These are phyloP conservation scores for Drosophila suboccidentalis DNA, from an alignment of 2,888 invertebrate species.

Conservation along the genomic window DNA sequence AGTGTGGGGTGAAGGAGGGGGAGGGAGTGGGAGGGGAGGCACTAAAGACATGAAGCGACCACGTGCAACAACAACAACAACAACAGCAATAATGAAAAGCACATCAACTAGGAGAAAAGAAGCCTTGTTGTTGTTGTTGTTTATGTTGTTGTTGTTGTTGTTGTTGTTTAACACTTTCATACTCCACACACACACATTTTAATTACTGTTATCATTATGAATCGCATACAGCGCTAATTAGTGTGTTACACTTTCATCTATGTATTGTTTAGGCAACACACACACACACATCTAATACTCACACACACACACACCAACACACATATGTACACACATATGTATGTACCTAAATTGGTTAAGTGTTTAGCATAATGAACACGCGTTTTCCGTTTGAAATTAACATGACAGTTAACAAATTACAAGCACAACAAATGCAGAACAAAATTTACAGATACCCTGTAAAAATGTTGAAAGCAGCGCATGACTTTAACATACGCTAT, in stretches of 20 bases:
- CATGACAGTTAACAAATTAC: conserved; percentile 74
- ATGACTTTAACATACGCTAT: not conserved
- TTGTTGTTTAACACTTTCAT: conserved; percentile 35
- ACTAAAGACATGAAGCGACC: conserved; percentile 2
- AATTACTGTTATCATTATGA: conserved; percentile 82
- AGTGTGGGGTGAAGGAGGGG: not conserved
- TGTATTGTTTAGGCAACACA: conserved; percentile 55
- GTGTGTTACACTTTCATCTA: conserved; percentile 79
- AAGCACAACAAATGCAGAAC: not conserved
- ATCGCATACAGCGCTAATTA: conserved; percentile 79
- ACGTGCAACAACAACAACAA: conserved; percentile 8
- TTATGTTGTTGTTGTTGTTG: conserved; percentile 23
- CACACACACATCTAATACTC: conserved; percentile 8
- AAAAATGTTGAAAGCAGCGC: not conserved
- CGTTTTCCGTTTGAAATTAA: conserved; percentile 74
- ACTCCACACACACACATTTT: conserved; percentile 52
- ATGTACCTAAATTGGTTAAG: conserved; percentile 58
- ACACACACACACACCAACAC: conserved; percentile 3
- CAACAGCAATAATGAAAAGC: not conserved
- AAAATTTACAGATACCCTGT: conserved; percentile 7
- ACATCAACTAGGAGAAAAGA: not conserved
- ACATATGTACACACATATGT: no score
- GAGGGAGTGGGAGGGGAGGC: not conserved
- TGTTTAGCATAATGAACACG: conserved; percentile 81
- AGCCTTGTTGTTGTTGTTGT: conserved; percentile 22